These are phyloP conservation scores for Drosophila jambulina DNA, from an alignment of 1,140 invertebrate species.

Conservation along the genomic window DNA sequence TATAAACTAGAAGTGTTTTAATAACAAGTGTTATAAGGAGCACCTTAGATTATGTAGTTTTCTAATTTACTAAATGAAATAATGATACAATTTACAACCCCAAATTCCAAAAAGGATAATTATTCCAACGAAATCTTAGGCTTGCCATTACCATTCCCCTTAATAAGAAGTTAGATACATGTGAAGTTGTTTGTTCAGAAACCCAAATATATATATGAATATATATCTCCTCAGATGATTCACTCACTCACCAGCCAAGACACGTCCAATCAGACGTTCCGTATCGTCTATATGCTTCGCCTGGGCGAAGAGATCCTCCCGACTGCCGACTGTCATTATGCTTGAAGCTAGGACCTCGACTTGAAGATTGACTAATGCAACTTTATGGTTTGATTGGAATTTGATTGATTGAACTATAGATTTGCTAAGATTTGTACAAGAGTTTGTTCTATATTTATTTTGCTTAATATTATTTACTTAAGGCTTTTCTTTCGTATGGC, in stretches of 20 bases:
- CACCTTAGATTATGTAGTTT: background rate
- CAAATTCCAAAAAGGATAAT: background rate
- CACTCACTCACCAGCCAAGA: constrained; percentile 77
- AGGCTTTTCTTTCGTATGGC: constrained; percentile 46
- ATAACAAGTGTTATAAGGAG: too few species aligned
- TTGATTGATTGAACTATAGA: constrained; percentile 45
- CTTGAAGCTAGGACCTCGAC: background rate
- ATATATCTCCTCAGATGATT: background rate
- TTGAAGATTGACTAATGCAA: constrained; percentile 15
- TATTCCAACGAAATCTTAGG: background rate
- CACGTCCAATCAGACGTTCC: constrained; percentile 78
- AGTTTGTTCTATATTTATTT: background rate
- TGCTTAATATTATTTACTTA: constrained; percentile 30
- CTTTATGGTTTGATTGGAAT: constrained; percentile 20
- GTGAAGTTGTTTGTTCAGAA: background rate
- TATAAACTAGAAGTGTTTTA: too few species aligned
- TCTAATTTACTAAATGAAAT: background rate
- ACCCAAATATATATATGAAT: background rate
- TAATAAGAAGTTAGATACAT: background rate
- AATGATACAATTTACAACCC: background rate
- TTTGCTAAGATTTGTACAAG: constrained; percentile 35
- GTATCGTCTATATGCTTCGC: constrained; percentile 81
- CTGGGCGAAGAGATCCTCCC: constrained; percentile 81
- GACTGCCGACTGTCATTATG: constrained; percentile 79
- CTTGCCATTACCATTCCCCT: background rate